A percentile compares a stretch with the other conserved stretches of the same genome.
Evolutionary conservation across 1,140 invertebrate species (phyloP).

Genomic region (Heliconius nattereri): DNA sequence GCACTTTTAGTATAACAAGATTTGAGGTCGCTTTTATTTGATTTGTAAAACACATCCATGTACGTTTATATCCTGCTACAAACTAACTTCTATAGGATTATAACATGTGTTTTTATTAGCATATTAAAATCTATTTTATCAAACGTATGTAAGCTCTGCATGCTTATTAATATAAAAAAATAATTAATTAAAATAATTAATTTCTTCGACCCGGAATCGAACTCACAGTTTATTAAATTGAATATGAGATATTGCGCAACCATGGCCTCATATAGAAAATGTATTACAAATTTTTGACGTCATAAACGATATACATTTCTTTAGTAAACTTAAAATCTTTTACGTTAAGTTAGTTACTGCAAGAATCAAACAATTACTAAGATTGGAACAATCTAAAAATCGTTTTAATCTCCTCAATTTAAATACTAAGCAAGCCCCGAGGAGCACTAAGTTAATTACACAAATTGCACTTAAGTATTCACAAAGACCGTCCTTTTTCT

Average conservation of each 20-base stretch:
- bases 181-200: no score
- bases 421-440: conserved; percentile 29
- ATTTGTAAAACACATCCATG: neutral
- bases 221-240: no score
- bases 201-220: no score
- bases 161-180: no score
- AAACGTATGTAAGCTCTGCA: no score
- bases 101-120: neutral
- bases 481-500: conserved; percentile 19
- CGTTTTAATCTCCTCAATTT: conserved; percentile 33
- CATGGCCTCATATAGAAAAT: no score
- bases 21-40: neutral
- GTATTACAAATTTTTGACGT: no score
- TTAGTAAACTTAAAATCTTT: neutral
- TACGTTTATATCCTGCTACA: neutral
- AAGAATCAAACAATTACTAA: conserved; percentile 20
- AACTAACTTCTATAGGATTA: neutral
- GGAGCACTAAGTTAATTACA: conserved; percentile 22
- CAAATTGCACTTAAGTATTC: conserved; percentile 19
- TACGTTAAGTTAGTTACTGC: neutral
- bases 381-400: conserved; percentile 21
- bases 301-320: no score
- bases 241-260: no score
- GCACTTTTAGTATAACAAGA: neutral
- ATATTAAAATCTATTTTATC: neutral